Conservation (phyloP, 2,797 vertebrate genomes). For the Amphiprion clarkii region DNA sequence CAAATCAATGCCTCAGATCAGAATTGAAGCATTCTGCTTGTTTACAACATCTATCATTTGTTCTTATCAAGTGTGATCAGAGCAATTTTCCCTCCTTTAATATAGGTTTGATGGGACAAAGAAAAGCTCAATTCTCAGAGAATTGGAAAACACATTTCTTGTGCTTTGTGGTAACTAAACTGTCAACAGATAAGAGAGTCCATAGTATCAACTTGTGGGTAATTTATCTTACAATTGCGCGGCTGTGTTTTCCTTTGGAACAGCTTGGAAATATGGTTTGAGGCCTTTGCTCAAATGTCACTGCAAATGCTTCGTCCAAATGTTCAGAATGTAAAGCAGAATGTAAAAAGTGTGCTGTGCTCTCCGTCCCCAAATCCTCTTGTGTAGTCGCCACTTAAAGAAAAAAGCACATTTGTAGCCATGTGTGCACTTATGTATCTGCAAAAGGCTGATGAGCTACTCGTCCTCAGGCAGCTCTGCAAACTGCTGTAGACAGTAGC, state of each 20-base stretch:
- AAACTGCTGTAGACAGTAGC: slow-evolving; percentile 77
- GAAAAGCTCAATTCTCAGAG: slow-evolving; percentile 84
- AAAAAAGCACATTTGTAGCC: slow-evolving; percentile 45
- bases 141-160: slow-evolving; percentile 88
- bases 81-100: slow-evolving; percentile 83
- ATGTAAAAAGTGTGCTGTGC: slow-evolving; percentile 5
- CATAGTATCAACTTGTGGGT: slow-evolving; percentile 81
- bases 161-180: slow-evolving; percentile 85
- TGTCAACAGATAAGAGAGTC: slow-evolving; percentile 88
- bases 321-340: slow-evolving; percentile 72
- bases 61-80: slow-evolving; percentile 83
- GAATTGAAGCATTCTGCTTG: slow-evolving; percentile 82
- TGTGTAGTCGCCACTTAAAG: slow-evolving; percentile 21
- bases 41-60: slow-evolving; percentile 85
- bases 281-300: slow-evolving; percentile 91
- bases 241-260: slow-evolving; percentile 87
- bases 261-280: slow-evolving; percentile 92
- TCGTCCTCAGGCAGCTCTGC: slow-evolving; percentile 64
- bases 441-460: slow-evolving; percentile 55
- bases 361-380: slow-evolving; percentile 8
- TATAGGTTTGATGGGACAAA: slow-evolving; percentile 85
- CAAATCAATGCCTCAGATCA: slow-evolving; percentile 76
- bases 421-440: slow-evolving; percentile 41
- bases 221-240: slow-evolving; percentile 85
- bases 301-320: slow-evolving; percentile 88